A percentile compares a stretch with the other conserved stretches of the same genome.
phyloP scores from a whole-genome alignment of 2,888 invertebrate species.

The Dolomedes plantarius region DNA sequence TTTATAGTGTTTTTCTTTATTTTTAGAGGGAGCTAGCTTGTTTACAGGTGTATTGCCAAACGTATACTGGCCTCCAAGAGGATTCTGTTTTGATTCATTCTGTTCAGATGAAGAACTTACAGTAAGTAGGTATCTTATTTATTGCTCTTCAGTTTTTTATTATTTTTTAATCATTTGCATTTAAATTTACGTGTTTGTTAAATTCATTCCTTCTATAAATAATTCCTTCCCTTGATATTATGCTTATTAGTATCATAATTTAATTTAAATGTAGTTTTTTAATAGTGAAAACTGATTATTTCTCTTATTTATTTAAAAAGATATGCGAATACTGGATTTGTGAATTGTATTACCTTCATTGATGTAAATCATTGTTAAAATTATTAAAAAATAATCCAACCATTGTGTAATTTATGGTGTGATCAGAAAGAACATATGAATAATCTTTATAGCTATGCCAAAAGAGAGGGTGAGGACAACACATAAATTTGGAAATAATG shows the following conservation, averaged over 20 bases:
- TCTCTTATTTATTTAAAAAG: too few relatives aligned
- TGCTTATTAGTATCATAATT: neutral
- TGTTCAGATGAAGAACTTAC: conserved; percentile 89
- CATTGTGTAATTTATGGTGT: too few relatives aligned
- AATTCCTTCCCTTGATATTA: neutral
- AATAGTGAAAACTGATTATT: too few relatives aligned
- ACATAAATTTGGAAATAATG: too few relatives aligned
- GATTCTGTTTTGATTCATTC: conserved; percentile 94
- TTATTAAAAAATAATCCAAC: too few relatives aligned
- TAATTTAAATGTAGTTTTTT: neutral
- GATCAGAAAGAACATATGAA: too few relatives aligned
- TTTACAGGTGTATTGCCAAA: conserved; percentile 91
- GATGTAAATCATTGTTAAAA: too few relatives aligned
- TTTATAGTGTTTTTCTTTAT: too few relatives aligned
- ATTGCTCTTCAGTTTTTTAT: conserved; percentile 9
- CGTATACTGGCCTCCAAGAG: conserved; percentile 86
- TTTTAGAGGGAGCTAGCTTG: conserved; percentile 76
- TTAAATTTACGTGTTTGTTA: neutral
- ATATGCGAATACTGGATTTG: too few relatives aligned
- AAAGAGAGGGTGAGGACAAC: too few relatives aligned
- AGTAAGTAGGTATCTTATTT: conserved; percentile 73
- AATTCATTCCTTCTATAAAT: neutral
- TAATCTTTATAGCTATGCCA: too few relatives aligned
- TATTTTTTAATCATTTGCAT: neutral
- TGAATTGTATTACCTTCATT: too few relatives aligned